Evolutionary conservation across 1,140 invertebrate species (phyloP).

Genomic region (Antheraea pernyi): DNA sequence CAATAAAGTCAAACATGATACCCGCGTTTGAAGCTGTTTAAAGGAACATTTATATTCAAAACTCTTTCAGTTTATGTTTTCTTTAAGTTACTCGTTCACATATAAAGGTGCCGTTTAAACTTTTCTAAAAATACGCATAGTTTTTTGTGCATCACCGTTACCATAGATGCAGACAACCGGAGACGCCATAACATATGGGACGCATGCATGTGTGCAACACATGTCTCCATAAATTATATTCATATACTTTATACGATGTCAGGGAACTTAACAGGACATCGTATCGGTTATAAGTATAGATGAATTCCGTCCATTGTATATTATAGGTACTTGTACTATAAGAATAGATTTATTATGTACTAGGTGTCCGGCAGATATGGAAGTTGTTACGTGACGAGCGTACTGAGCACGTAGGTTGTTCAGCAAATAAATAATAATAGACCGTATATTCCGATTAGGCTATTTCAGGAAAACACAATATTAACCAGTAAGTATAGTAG

Average conservation of each 20-base stretch:
- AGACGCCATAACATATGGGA: background rate
- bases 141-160: background rate
- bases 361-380: constrained; percentile 30
- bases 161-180: background rate
- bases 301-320: constrained; percentile 2
- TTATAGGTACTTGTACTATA: constrained; percentile 17
- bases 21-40: too few relatives aligned
- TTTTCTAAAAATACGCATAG: background rate
- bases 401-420: constrained; percentile 28
- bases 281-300: background rate
- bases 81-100: too few relatives aligned
- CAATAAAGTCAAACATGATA: too few relatives aligned
- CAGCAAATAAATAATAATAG: constrained; percentile 35
- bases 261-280: background rate
- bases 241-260: background rate
- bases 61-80: too few relatives aligned
- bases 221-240: background rate
- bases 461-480: constrained; percentile 25
- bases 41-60: too few relatives aligned
- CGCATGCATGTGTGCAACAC: background rate
- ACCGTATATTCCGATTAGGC: constrained; percentile 45
- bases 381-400: constrained; percentile 31
- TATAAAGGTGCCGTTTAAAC: too few relatives aligned
- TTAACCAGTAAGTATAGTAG: background rate
- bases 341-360: constrained; percentile 31